phyloP scores from a whole-genome alignment of 1,140 invertebrate genomes.

The Onthophagus taurus region DNA sequence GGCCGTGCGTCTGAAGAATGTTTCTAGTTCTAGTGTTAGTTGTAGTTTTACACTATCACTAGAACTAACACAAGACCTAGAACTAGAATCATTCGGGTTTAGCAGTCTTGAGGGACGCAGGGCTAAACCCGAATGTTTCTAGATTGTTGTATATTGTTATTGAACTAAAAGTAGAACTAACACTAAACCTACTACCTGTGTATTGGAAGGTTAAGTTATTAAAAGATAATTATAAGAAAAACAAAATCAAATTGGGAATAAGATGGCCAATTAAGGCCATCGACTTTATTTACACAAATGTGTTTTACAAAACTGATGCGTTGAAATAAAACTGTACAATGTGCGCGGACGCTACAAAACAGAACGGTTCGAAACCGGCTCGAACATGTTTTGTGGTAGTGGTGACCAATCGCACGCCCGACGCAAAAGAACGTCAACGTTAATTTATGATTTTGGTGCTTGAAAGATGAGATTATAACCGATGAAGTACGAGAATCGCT shows the following conservation, averaged over 20 bases:
- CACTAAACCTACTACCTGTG: too few species aligned
- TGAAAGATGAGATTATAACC: slow-evolving; percentile 1
- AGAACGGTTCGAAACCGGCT: slow-evolving; percentile 17
- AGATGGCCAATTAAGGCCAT: slow-evolving; percentile 9
- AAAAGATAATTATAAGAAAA: too few species aligned
- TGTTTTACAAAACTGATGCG: slow-evolving; percentile 35
- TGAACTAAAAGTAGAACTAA: too few species aligned
- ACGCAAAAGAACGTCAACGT: neutral
- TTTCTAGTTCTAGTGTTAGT: too few species aligned
- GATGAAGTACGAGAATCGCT: slow-evolving; percentile 1
- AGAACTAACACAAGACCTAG: too few species aligned
- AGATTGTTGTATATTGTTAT: too few species aligned
- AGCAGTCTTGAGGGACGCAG: too few species aligned
- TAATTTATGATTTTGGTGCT: neutral
- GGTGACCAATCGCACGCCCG: neutral
- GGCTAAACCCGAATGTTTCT: too few species aligned
- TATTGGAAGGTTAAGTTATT: too few species aligned
- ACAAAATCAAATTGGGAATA: slow-evolving; percentile 3
- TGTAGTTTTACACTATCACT: too few species aligned
- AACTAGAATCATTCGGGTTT: too few species aligned
- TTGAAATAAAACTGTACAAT: slow-evolving; percentile 28
- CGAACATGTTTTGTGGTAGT: neutral
- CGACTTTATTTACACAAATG: slow-evolving; percentile 34
- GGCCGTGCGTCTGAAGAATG: too few species aligned
- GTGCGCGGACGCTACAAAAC: slow-evolving; percentile 14